Base-by-base conservation (phyloP, 2,888 invertebrate genomes). In the Apodemia hepburni region DNA sequence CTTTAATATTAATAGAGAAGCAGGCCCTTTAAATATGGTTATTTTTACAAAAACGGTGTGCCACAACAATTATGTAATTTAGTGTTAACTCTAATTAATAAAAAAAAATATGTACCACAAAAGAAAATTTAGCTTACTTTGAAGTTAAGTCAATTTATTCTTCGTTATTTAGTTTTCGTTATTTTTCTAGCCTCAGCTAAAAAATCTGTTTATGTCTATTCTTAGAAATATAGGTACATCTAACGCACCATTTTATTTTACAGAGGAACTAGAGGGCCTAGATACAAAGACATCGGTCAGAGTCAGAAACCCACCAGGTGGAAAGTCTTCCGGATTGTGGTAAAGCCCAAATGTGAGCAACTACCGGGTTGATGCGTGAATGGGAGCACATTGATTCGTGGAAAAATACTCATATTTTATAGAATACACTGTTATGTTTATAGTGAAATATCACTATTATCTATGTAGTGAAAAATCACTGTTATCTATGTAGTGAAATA, bases 291-390 rank as follows among this genome's bases (percentile, higher is more conserved):
- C 97, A 0, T 96, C 95, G 64, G 97, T 97, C 66, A 95, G 96
- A 73, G 97, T 98, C 4, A 93, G 95, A 80, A 96, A 97, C 92
- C 98, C 98, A 9, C 98, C 98, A 2, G 98, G 98, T 71, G 98
- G 98, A 60, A 95, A 96, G 82, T 97, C 97, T 15, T 95, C 97
- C 62, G 95, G 93, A 58, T 95, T 97, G 80, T 97, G 97, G 97
- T 97, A 96, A 61, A 69, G 65, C 18, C 12, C 59, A 35, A 29
- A 4, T 59, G 58, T 58, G 49, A 51, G 63, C 65, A 60, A 63
- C 57, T 60, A 45, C 61, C 67, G 63, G 71, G 68, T 15, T 54
- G 11, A 54, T 27, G 54, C 54, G 54, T 54, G 54, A 54, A 54
- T 54, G 49, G 2, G 27, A 22, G 22, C 54, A 54, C 74, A 72